phyloP scores from a whole-genome alignment of 2,113 vertebrate genomes.

The Cyanocitta stelleri region DNA sequence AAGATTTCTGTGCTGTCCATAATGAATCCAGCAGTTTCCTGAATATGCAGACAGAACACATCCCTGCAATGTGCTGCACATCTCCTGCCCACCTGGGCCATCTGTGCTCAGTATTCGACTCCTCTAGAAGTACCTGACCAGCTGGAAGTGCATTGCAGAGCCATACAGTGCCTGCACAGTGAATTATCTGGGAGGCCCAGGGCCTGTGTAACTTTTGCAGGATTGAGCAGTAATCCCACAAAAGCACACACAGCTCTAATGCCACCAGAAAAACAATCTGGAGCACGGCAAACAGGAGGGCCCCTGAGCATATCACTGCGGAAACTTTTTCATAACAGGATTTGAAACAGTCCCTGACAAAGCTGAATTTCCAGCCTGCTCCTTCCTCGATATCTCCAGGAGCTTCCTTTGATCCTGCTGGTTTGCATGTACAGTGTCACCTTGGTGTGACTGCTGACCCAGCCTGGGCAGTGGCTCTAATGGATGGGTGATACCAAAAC shows the following conservation, averaged over 20 bases:
- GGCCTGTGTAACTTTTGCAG: background rate
- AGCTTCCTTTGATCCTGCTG: background rate
- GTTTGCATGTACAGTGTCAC: background rate
- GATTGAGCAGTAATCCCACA: background rate
- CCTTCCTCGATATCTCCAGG: background rate
- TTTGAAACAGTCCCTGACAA: accelerated
- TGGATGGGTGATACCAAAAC: background rate
- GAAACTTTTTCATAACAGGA: background rate
- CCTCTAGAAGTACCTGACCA: background rate
- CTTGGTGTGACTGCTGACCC: background rate
- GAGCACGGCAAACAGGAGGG: background rate
- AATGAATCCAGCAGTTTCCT: background rate
- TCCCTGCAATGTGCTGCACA: background rate
- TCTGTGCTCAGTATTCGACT: accelerated
- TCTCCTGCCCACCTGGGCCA: background rate
- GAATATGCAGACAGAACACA: background rate
- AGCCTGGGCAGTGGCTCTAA: background rate
- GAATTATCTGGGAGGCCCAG: background rate
- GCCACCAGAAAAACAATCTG: background rate
- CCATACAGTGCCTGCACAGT: background rate
- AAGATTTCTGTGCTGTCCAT: background rate
- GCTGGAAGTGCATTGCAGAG: background rate
- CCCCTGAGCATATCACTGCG: background rate
- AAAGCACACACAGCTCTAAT: background rate
- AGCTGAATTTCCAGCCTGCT: background rate